Evolutionary conservation across 2,888 invertebrate species (phyloP).

Genomic region (Ypsolopha scabrella): DNA sequence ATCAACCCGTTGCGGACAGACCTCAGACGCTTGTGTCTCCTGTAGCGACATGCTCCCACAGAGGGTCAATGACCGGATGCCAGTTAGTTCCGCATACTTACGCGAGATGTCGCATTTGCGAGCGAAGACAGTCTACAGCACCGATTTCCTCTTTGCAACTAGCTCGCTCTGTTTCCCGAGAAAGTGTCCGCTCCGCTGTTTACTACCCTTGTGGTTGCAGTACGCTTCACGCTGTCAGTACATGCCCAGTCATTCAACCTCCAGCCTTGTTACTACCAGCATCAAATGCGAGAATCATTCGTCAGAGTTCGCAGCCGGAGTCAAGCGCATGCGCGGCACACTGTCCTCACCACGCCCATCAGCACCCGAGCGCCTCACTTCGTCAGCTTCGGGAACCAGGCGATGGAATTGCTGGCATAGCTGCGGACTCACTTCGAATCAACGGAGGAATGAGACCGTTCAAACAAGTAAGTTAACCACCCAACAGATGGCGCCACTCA

Average conservation of each 20-base stretch:
- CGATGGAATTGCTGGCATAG: slow-evolving; percentile 94
- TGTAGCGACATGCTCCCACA: slow-evolving; percentile 68
- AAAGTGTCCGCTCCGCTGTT: slow-evolving; percentile 80
- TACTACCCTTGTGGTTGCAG: slow-evolving; percentile 74
- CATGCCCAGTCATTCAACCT: slow-evolving; percentile 76
- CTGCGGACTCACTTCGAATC: slow-evolving; percentile 94
- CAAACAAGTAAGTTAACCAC: slow-evolving; percentile 81
- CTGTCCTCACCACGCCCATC: slow-evolving; percentile 75
- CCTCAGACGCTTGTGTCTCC: slow-evolving; percentile 68
- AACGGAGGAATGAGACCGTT: slow-evolving; percentile 97
- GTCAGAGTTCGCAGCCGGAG: slow-evolving; percentile 90
- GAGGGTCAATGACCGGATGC: slow-evolving; percentile 74
- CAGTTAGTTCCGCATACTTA: slow-evolving; percentile 76
- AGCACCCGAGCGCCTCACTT: slow-evolving; percentile 86
- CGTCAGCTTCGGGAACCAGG: slow-evolving; percentile 86
- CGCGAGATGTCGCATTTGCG: slow-evolving; percentile 76
- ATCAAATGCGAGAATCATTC: slow-evolving; percentile 83
- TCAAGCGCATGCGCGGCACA: slow-evolving; percentile 75
- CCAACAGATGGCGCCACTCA: slow-evolving; percentile 41
- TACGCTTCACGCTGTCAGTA: slow-evolving; percentile 65
- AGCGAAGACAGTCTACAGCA: slow-evolving; percentile 84
- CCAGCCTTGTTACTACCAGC: slow-evolving; percentile 80
- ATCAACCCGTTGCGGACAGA: slow-evolving; percentile 60
- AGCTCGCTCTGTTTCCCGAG: slow-evolving; percentile 87
- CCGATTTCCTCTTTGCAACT: slow-evolving; percentile 81